phyloP scores from a whole-genome alignment of 2,888 invertebrate genomes.

The Formica aserva region DNA sequence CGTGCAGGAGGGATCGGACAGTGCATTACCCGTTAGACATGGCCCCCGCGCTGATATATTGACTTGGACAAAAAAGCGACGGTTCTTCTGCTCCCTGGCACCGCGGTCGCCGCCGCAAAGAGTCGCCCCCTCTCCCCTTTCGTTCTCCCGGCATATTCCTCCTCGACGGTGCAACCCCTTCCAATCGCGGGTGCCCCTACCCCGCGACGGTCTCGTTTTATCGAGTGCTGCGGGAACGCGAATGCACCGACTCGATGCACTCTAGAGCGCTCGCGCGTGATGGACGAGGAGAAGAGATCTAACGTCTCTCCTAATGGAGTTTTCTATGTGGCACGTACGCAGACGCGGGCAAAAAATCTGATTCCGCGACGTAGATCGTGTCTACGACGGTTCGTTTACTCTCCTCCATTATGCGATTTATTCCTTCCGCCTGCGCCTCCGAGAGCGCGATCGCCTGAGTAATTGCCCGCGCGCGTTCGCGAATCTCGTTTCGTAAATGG shows the following conservation, averaged over 20 bases:
- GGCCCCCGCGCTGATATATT: slow-evolving; percentile 84
- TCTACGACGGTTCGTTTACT: slow-evolving; percentile 58
- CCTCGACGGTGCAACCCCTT: slow-evolving; percentile 44
- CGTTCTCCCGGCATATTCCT: slow-evolving; percentile 39
- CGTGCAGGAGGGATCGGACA: slow-evolving; percentile 77
- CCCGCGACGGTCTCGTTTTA: slow-evolving; percentile 57
- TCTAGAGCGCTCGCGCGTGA: slow-evolving; percentile 28
- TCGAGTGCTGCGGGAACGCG: slow-evolving; percentile 51
- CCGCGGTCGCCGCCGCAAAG: slow-evolving; percentile 69
- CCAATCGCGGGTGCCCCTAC: slow-evolving; percentile 36
- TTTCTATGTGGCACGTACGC: slow-evolving; percentile 57
- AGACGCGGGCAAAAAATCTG: slow-evolving; percentile 37
- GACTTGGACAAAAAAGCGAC: slow-evolving; percentile 83
- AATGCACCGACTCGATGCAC: slow-evolving; percentile 37
- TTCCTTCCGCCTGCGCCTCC: slow-evolving; percentile 56
- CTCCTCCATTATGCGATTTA: slow-evolving; percentile 65
- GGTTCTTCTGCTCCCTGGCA: slow-evolving; percentile 80
- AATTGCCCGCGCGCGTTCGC: slow-evolving; percentile 42
- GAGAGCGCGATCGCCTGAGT: slow-evolving; percentile 44
- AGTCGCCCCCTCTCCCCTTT: slow-evolving; percentile 57
- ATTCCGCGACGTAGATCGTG: slow-evolving; percentile 52
- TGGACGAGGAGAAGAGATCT: slow-evolving; percentile 58
- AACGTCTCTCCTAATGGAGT: slow-evolving; percentile 68
- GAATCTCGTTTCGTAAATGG: slow-evolving; percentile 26
- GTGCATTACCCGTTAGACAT: slow-evolving; percentile 85